Evolutionary conservation across 2,113 vertebrate genomes (phyloP).

Genomic region (Nematolebias whitei): DNA sequence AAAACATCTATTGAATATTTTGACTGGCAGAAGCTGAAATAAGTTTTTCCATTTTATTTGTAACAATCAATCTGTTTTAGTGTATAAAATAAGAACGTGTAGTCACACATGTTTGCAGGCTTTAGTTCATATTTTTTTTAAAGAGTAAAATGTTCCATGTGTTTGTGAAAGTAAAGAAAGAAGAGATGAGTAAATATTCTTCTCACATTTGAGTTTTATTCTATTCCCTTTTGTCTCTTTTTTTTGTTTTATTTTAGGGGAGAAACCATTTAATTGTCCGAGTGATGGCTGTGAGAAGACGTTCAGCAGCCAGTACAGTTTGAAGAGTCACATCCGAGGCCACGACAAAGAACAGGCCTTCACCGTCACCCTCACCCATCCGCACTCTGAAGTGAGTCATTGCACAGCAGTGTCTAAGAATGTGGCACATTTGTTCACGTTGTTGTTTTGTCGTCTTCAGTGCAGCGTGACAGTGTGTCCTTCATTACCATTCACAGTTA

Average conservation of each 20-base stretch:
- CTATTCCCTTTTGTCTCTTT: background rate
- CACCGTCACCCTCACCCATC: constrained; percentile 83
- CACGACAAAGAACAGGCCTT: constrained; percentile 90
- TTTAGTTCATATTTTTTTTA: no score
- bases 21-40: no score
- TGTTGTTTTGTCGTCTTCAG: background rate
- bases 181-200: no score
- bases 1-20: background rate
- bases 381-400: constrained; percentile 87
- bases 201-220: background rate
- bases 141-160: background rate
- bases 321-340: constrained; percentile 97
- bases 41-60: background rate
- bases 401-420: background rate
- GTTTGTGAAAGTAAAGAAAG: background rate
- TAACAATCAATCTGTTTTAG: background rate
- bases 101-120: no score
- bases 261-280: constrained; percentile 96
- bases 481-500: background rate
- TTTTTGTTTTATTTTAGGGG: constrained; percentile 84
- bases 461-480: background rate
- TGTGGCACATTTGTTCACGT: background rate
- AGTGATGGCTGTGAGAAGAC: constrained; percentile 97
- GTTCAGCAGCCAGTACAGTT: constrained; percentile 96
- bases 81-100: background rate